Base-by-base conservation (phyloP, 2,797 vertebrate genomes). In the Sciurus carolinensis region DNA sequence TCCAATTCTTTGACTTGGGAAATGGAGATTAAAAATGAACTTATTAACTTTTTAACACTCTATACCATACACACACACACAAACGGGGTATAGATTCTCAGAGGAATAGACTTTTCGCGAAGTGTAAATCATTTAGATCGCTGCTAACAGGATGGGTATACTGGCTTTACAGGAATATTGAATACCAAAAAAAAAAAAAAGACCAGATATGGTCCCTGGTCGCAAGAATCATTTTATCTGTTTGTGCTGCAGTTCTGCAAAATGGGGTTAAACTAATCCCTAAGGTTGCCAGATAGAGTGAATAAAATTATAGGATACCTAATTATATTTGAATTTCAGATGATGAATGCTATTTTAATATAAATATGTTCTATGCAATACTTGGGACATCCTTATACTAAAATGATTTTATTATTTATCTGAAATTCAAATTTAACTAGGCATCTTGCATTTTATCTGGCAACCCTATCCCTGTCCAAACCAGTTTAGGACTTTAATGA, bases 121-220 rank as follows among this genome's bases (percentile, higher is more conserved):
- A 44, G 47, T 83, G 87, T 95, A 92, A 91, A 88, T 96, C 88
- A 80, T 97, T 96, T 54, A 94, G 67, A 95, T 89, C 54, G 26
- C 75, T 36, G n/a, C 47, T 89, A 85, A 92, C 69, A 30, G 28
- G 9, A 67, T 71, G 36, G 52, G 89, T 62, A 59, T 12, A 5
- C 66, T 88, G 73, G 50, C 69, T 93, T 93, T 82, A 77, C 87
- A 44, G 44, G 36, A 95, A 84, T 81, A 72, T 47, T 47, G 44
- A 47, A 47, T 47, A 7, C 44, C 44, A 5, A 44, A 47, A 47
- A 47, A 47, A 47, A 47, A 47, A 47, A 47, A 47, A 47, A 95
- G 94, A 24, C 57, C 39, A 82, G 47, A 54, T 57, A 57, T 26
- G 0, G 30, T 83, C 42, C 5, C 47, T 50, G 28, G 20, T 92